Conservation (phyloP, 2,113 vertebrate genomes). For the Brachyistius frenatus region DNA sequence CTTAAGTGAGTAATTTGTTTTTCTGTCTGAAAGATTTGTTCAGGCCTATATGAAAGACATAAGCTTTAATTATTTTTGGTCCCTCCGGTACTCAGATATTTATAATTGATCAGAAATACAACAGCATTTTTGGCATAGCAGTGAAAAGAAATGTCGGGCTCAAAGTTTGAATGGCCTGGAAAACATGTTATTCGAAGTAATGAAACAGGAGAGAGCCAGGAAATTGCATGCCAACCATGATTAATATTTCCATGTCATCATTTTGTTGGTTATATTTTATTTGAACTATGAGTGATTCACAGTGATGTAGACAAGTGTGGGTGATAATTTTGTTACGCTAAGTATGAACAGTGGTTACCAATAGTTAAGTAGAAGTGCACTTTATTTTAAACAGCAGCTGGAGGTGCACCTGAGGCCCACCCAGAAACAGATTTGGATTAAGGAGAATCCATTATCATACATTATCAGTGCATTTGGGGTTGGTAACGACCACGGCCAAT, state of each 20-base stretch:
- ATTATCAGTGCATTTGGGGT: slow-evolving; percentile 69
- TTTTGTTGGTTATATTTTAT: slow-evolving; percentile 4
- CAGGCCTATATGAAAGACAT: too few relatives aligned
- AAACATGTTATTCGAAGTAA: slow-evolving; percentile 13
- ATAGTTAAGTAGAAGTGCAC: slow-evolving; percentile 14
- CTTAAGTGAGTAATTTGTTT: slow-evolving; percentile 27
- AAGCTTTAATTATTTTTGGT: too few relatives aligned
- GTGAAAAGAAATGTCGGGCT: slow-evolving; percentile 20
- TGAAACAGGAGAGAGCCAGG: not conserved
- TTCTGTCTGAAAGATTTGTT: not conserved
- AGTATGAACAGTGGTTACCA: slow-evolving; percentile 9
- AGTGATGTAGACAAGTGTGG: not conserved
- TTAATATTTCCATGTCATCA: slow-evolving; percentile 13
- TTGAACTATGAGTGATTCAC: slow-evolving; percentile 4
- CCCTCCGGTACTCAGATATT: too few relatives aligned
- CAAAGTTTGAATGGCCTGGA: not conserved
- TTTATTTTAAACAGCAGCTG: slow-evolving; percentile 61
- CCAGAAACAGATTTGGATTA: slow-evolving; percentile 62
- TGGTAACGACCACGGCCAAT: slow-evolving; percentile 61
- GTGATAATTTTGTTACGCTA: slow-evolving; percentile 8
- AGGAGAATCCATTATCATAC: slow-evolving; percentile 76
- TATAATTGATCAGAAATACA: not conserved
- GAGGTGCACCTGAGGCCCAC: slow-evolving; percentile 52
- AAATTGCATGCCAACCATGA: not conserved
- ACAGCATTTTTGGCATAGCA: slow-evolving; percentile 13